phyloP scores from a whole-genome alignment of 2,797 vertebrate genomes.

The Euphonia xanthogaster region DNA sequence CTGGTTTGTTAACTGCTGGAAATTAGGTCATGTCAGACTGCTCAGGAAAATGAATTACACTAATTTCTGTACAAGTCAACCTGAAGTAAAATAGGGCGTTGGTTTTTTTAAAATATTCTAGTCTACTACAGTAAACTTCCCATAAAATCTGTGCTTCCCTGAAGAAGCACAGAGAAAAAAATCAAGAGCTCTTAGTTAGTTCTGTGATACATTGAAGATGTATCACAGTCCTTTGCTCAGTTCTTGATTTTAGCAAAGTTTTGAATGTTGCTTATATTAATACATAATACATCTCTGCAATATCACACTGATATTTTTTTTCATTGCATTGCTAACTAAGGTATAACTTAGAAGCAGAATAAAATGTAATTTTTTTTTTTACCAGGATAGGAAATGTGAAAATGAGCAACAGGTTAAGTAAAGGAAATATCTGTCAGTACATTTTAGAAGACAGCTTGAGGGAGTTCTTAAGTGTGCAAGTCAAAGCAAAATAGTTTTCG shows the following conservation, averaged over 20 bases:
- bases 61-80: background rate
- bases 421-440: background rate
- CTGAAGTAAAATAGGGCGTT: fast-evolving
- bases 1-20: background rate
- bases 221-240: background rate
- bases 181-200: background rate
- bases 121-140: background rate
- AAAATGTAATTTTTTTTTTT: background rate
- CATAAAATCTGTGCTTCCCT: background rate
- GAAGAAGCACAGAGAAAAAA: no score
- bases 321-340: background rate
- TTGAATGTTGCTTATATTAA: background rate
- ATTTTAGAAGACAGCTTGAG: background rate
- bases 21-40: background rate
- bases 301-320: background rate
- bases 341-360: background rate
- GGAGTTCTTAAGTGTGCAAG: background rate
- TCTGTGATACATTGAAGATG: background rate
- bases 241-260: background rate
- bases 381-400: background rate
- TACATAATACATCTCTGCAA: background rate
- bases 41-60: background rate
- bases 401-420: background rate
- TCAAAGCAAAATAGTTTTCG: background rate
- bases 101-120: background rate